A percentile compares a stretch with the other conserved stretches of the same genome.
Evolutionary conservation across 35 echinoderm and acorn worm genomes (phyloP).

Genomic region (Chiridota heheva): DNA sequence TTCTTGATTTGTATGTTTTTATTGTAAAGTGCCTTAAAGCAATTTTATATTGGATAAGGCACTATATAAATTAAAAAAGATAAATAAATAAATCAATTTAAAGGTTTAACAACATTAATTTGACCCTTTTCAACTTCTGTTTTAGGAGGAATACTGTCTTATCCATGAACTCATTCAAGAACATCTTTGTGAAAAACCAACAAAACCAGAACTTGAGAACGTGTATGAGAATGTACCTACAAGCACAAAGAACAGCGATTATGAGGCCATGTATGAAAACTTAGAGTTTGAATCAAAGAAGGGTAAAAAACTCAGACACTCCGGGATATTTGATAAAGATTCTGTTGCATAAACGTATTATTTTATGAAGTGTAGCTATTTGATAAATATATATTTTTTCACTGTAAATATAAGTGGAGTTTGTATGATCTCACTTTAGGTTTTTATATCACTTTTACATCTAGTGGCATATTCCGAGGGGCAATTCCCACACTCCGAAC

Average conservation of each 20-base stretch:
- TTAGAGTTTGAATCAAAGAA: background rate
- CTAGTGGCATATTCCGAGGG: too few species aligned
- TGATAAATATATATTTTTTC: too few species aligned
- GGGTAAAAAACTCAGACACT: background rate
- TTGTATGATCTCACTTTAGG: too few species aligned
- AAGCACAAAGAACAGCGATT: background rate
- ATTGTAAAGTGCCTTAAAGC: background rate
- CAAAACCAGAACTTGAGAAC: background rate
- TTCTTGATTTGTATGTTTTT: too few species aligned
- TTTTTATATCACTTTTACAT: too few species aligned
- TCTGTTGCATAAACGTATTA: conserved; percentile 16
- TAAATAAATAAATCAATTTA: background rate
- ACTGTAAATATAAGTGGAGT: too few species aligned
- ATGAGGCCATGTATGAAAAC: conserved; percentile 21
- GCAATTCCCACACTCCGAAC: too few species aligned
- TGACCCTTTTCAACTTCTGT: background rate
- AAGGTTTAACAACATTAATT: background rate
- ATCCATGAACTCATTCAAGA: conserved; percentile 7
- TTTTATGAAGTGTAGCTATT: too few species aligned
- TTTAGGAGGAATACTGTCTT: conserved; percentile 12
- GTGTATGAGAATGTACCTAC: conserved; percentile 4
- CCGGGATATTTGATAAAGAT: background rate
- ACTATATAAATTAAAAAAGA: background rate
- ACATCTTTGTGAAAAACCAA: background rate
- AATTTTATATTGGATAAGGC: background rate